A percentile compares a stretch with the other conserved stretches of the same genome.
Evolutionary conservation across 2,888 invertebrate genomes (phyloP).

Genomic region (Drosophila gaucha): DNA sequence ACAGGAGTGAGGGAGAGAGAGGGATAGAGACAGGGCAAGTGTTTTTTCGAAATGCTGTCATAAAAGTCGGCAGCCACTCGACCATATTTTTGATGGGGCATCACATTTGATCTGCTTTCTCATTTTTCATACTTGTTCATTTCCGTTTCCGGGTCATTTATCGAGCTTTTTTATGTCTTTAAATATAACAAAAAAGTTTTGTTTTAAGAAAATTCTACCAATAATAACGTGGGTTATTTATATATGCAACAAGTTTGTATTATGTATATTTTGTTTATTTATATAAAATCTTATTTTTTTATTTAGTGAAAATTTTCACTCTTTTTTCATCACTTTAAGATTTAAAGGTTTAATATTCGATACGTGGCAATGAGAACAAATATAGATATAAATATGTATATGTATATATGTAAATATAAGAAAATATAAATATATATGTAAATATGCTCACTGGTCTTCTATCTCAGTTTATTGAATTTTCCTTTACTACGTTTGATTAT

Average conservation of each 20-base stretch:
- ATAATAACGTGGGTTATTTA: too few relatives aligned
- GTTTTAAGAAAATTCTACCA: not conserved
- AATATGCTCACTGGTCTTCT: too few relatives aligned
- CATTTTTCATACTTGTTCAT: constrained; percentile 8
- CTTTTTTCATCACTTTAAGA: too few relatives aligned
- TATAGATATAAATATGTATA: too few relatives aligned
- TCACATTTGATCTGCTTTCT: constrained; percentile 8
- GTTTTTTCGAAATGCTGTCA: constrained; percentile 9
- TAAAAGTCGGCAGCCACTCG: constrained; percentile 7
- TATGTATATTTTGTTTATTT: not conserved
- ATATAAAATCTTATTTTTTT: not conserved
- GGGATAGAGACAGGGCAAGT: not conserved
- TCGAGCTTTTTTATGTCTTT: constrained; percentile 3
- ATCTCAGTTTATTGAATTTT: too few relatives aligned
- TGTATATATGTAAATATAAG: too few relatives aligned
- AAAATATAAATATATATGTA: too few relatives aligned
- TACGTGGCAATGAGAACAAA: too few relatives aligned
- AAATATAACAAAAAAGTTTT: not conserved
- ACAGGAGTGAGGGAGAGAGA: not conserved
- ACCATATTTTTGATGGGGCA: not conserved
- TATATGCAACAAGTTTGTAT: too few relatives aligned
- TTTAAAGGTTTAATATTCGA: too few relatives aligned
- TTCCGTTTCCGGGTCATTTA: constrained; percentile 4
- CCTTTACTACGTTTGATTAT: not conserved
- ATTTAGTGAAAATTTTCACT: not conserved